Conservation (phyloP, 2,797 vertebrate genomes). For the Falco rusticolus region DNA sequence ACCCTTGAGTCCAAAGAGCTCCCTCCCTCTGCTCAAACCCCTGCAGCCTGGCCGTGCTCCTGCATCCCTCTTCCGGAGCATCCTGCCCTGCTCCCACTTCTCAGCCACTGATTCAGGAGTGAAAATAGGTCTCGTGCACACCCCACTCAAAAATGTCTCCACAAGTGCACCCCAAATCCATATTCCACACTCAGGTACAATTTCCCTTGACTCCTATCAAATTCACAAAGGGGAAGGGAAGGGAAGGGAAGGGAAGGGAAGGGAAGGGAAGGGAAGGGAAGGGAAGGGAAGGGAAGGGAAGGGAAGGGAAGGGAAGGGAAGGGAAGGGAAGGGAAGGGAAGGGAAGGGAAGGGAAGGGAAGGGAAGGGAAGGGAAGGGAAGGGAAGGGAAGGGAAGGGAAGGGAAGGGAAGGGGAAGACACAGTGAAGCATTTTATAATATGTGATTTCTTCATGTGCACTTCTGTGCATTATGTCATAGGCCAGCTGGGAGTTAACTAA, state of each 20-base stretch:
- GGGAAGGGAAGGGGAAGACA: not conserved
- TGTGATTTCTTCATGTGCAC: accelerated
- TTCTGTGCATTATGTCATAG: not conserved
- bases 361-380: no score
- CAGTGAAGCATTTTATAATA: not conserved
- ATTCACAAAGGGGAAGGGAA: not conserved
- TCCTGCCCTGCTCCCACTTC: not conserved
- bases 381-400: not conserved
- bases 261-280: not conserved
- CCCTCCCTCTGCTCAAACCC: not conserved
- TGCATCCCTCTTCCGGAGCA: not conserved
- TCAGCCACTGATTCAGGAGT: not conserved
- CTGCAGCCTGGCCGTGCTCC: not conserved
- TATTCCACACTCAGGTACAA: not conserved
- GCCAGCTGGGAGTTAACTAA: not conserved
- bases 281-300: not conserved
- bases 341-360: not conserved
- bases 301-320: no score
- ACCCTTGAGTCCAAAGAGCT: not conserved
- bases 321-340: not conserved
- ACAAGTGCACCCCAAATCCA: not conserved
- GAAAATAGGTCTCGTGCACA: not conserved
- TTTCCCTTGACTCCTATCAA: not conserved
- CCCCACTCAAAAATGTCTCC: not conserved
- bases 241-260: not conserved